Conservation (phyloP, 2,888 invertebrate genomes). For the Oegoconia quadripuncta region DNA sequence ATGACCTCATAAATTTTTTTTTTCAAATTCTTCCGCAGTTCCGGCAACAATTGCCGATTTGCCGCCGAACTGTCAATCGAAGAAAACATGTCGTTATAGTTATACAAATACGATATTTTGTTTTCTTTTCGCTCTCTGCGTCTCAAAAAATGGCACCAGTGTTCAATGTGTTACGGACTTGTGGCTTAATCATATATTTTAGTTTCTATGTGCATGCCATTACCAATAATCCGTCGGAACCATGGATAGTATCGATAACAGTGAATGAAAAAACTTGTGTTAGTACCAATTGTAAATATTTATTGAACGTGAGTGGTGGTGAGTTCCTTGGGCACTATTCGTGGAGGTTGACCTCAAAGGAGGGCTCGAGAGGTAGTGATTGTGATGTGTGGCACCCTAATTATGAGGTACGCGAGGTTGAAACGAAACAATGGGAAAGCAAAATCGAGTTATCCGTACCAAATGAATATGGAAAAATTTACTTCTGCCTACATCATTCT, state of each 20-base stretch:
- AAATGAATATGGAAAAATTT: conserved; percentile 41
- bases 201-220: conserved; percentile 44
- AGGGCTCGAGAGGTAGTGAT: conserved; percentile 43
- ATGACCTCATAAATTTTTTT: conserved; percentile 42
- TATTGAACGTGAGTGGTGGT: conserved; percentile 58
- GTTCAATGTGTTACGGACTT: conserved; percentile 65
- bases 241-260: conserved; percentile 51
- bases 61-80: conserved; percentile 63
- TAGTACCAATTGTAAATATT: conserved; percentile 65
- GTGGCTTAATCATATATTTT: conserved; percentile 60
- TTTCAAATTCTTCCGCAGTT: conserved; percentile 49
- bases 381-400: conserved; percentile 58
- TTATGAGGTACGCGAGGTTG: conserved; percentile 59
- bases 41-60: conserved; percentile 68
- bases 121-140: conserved; percentile 45
- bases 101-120: conserved; percentile 29
- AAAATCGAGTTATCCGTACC: conserved; percentile 52
- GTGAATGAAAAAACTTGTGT: conserved; percentile 44
- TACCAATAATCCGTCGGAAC: conserved; percentile 33
- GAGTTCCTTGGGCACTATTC: conserved; percentile 64
- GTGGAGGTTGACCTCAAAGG: conserved; percentile 59
- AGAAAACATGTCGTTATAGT: conserved; percentile 57
- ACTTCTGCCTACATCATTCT: conserved; percentile 53
- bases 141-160: conserved; percentile 55
- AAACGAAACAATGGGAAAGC: conserved; percentile 46